Evolutionary conservation across 2,888 invertebrate genomes (phyloP).

Genomic region (Exephanes ischioxanthus): DNA sequence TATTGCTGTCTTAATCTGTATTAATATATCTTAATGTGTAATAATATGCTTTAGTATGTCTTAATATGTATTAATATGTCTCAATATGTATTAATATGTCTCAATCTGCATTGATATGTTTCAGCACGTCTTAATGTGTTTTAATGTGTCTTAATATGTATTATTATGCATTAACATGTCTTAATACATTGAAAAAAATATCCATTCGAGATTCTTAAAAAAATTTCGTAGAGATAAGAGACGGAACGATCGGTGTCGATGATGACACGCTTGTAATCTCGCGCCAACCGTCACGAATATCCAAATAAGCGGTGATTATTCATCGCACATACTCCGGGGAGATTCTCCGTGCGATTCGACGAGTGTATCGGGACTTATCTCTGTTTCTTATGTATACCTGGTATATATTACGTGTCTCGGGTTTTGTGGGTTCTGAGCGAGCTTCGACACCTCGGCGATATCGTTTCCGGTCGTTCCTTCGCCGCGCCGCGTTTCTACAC

Average conservation of each 20-base stretch:
- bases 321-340: conserved; percentile 7
- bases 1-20: too few species aligned
- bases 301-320: conserved; percentile 22
- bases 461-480: conserved; percentile 76
- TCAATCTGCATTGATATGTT: too few species aligned
- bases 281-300: conserved; percentile 1
- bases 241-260: neutral
- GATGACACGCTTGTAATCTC: conserved; percentile 15
- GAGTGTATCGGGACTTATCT: conserved; percentile 12
- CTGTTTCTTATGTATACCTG: conserved; percentile 18
- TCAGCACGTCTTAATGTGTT: too few species aligned
- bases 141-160: too few species aligned
- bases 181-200: too few species aligned
- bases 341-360: conserved; percentile 2
- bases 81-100: too few species aligned
- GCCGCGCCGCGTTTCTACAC: conserved; percentile 67
- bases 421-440: conserved; percentile 31
- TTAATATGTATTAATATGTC: too few species aligned
- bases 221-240: neutral
- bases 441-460: conserved; percentile 44
- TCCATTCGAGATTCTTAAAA: neutral
- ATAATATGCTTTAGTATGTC: too few species aligned
- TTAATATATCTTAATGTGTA: too few species aligned
- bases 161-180: too few species aligned
- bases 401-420: conserved; percentile 37